Conservation (phyloP, 2,797 vertebrate species). For the Parauchenoglanis punctatus region DNA sequence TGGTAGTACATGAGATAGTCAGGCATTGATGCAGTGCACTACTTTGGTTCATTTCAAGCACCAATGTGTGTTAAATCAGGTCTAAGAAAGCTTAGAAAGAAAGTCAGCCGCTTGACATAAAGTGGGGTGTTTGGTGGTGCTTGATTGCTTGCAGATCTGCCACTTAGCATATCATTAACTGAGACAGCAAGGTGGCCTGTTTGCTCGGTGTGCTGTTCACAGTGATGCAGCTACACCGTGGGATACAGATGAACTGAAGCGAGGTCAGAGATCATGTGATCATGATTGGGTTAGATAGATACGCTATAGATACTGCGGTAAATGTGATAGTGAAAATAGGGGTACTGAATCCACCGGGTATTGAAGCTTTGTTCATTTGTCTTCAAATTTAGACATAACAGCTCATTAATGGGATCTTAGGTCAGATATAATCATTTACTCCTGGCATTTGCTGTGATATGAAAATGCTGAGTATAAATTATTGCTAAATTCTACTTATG, state of each 20-base stretch:
- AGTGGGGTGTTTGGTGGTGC: not conserved
- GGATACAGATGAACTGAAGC: not conserved
- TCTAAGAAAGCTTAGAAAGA: not conserved
- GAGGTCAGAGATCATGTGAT: not conserved
- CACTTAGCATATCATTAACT: constrained; percentile 19
- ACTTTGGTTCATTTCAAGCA: not conserved
- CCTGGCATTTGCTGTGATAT: not conserved
- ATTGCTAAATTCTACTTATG: not conserved
- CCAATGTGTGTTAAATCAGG: not conserved
- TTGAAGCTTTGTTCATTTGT: not conserved
- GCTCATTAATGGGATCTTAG: not conserved
- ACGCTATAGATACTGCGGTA: not conserved
- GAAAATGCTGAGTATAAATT: not conserved
- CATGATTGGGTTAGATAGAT: not conserved
- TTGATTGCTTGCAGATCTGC: constrained; percentile 14
- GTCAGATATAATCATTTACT: not conserved
- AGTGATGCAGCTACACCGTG: not conserved
- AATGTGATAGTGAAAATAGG: not conserved
- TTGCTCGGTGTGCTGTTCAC: not conserved
- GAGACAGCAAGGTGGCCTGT: not conserved
- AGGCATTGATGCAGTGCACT: not conserved
- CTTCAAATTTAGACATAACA: not conserved
- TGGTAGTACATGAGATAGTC: not conserved
- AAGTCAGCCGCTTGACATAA: not conserved
- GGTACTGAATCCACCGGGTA: not conserved